Evolutionary conservation across 2,888 invertebrate species (phyloP).

Genomic region (Lysandra bellargus): DNA sequence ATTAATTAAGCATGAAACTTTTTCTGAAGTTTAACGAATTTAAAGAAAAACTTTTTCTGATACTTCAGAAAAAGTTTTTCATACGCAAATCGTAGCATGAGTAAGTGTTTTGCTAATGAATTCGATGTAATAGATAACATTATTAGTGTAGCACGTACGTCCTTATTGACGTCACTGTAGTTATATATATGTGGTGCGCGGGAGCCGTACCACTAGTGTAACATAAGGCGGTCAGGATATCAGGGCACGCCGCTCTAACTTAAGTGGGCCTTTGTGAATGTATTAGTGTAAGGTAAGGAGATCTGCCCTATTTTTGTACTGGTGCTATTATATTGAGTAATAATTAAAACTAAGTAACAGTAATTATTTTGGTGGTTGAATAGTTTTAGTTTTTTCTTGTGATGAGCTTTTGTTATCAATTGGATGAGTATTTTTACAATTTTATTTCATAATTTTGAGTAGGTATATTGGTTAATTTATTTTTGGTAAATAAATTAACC

Average conservation of each 20-base stretch:
- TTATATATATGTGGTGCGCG: slow-evolving; percentile 70
- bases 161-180: slow-evolving; percentile 57
- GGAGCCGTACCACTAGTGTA: slow-evolving; percentile 61
- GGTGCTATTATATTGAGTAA: background rate
- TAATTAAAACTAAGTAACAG: background rate
- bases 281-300: slow-evolving; percentile 15
- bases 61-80: background rate
- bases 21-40: too few relatives aligned
- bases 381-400: background rate
- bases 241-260: background rate
- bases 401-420: background rate
- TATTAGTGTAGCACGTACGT: slow-evolving; percentile 19
- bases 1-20: background rate
- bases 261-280: slow-evolving; percentile 23
- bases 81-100: background rate
- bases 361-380: background rate
- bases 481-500: too few relatives aligned
- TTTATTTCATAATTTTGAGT: background rate
- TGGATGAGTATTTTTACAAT: background rate
- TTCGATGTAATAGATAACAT: slow-evolving; percentile 28
- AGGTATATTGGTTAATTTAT: background rate
- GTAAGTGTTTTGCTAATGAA: slow-evolving; percentile 17
- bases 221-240: slow-evolving; percentile 23
- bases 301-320: background rate
- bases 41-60: background rate